Conservation (phyloP, 2,113 vertebrate species). For the Talpa occidentalis region DNA sequence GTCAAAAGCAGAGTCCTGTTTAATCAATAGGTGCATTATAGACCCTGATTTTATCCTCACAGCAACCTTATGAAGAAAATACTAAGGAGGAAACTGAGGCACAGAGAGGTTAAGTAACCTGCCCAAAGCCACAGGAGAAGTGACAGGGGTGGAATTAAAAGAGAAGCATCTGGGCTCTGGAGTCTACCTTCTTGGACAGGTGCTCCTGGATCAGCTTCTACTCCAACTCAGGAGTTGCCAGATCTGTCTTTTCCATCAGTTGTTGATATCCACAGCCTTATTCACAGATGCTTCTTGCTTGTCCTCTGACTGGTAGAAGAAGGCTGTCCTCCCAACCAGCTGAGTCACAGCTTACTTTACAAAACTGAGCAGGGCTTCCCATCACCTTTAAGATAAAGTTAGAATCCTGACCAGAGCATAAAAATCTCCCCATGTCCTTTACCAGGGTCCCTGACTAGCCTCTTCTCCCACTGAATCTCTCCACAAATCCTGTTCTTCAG, state of each 20-base stretch:
- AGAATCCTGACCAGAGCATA: background rate
- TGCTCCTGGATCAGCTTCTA: background rate
- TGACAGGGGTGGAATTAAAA: background rate
- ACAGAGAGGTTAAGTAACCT: conserved; percentile 4
- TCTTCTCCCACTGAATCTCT: background rate
- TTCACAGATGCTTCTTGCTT: background rate
- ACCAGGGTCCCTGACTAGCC: background rate
- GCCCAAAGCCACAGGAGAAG: background rate
- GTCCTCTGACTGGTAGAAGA: background rate
- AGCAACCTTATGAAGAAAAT: background rate
- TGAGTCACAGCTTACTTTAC: background rate
- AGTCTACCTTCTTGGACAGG: background rate
- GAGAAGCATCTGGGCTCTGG: background rate
- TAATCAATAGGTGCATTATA: background rate
- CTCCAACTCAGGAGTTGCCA: background rate
- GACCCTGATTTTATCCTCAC: background rate
- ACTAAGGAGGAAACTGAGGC: background rate
- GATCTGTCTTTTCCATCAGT: background rate
- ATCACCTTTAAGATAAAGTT: background rate
- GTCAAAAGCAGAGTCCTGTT: background rate
- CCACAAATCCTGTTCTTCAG: background rate
- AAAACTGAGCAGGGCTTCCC: background rate
- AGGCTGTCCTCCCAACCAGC: background rate
- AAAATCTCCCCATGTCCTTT: background rate
- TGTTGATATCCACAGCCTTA: background rate